Evolutionary conservation across 2,797 vertebrate species (phyloP).

Genomic region (Anas bernieri): DNA sequence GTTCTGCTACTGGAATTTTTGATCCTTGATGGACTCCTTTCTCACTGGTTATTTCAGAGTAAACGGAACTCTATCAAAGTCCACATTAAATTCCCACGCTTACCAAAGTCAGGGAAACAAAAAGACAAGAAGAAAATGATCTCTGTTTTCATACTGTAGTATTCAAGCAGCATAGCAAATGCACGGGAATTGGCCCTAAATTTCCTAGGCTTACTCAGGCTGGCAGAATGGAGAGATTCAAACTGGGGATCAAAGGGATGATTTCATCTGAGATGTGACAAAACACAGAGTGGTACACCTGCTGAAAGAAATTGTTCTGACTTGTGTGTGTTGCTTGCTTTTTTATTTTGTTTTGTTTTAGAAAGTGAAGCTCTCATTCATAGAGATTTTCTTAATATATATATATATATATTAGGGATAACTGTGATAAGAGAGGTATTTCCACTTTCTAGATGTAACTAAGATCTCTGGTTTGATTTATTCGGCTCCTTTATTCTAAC

Average conservation of each 20-base stretch:
- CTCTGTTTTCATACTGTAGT: neutral
- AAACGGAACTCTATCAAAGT: neutral
- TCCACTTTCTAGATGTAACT: neutral
- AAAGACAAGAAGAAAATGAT: constrained; percentile 7
- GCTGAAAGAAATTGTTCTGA: neutral
- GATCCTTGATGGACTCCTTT: neutral
- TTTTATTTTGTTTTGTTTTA: neutral
- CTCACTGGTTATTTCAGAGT: neutral
- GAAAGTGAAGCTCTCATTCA: neutral
- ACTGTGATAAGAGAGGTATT: neutral
- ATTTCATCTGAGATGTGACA: constrained; percentile 19
- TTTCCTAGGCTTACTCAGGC: neutral
- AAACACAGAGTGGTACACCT: neutral
- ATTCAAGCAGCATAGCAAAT: neutral
- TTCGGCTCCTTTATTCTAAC: neutral
- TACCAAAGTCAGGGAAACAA: constrained; percentile 13
- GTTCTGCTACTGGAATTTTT: neutral
- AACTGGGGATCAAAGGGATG: neutral
- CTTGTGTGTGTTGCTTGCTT: neutral
- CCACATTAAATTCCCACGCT: neutral
- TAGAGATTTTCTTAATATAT: neutral
- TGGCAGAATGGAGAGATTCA: neutral
- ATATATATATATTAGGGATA: neutral
- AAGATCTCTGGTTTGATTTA: constrained; percentile 19
- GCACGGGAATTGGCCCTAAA: neutral